Base-by-base conservation (phyloP, 2,888 invertebrate species). In the Coenonympha glycerion region DNA sequence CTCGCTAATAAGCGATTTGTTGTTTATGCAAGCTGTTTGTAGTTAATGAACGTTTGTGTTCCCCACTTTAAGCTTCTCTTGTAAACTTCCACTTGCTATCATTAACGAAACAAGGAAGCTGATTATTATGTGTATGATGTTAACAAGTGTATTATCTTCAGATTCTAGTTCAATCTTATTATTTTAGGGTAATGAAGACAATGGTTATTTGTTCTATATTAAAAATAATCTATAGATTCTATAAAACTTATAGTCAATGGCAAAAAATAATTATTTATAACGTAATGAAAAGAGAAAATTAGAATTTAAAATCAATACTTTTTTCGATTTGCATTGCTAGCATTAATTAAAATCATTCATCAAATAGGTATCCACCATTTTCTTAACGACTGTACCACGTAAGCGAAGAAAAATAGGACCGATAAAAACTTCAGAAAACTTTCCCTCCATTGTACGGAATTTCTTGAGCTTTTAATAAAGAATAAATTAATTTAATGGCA, bases 61-160 rank as follows among this genome's bases (percentile, higher is more conserved):
- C 18, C 33, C 18, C 33, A 33, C 33, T 34, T 34, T n/a, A 36
- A 36, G 36, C 36, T 34, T 34, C 36, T 36, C 11, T 19, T 19
- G 19, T n/a, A 19, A 36, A 36, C 36, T 36, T 36, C 11, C 21
- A n/a, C 16, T 18, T 36, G 36, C 11, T 36, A 11, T 19, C 18
- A 11, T 11, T 11, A 19, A 21, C 19, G 11, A 21, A 36, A 36
- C 19, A 19, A 36, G 6, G 19, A 19, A 19, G 19, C 19, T 11
- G 1, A 3, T 36, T 36, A 24, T 24, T 9, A 11, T 11, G 11
- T 19, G 19, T 36, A 16, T 36, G 6, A 9, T 36, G 36, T 21
- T n/a, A 19, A 36, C n/a, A 2, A 6, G 11, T 33, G 6, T 11
- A 36, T 19, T 19, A n/a, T 9, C 2, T 34, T 4, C 9, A 19